Evolutionary conservation across 2,888 invertebrate genomes (phyloP).

Genomic region (Dinocampus coccinellae): DNA sequence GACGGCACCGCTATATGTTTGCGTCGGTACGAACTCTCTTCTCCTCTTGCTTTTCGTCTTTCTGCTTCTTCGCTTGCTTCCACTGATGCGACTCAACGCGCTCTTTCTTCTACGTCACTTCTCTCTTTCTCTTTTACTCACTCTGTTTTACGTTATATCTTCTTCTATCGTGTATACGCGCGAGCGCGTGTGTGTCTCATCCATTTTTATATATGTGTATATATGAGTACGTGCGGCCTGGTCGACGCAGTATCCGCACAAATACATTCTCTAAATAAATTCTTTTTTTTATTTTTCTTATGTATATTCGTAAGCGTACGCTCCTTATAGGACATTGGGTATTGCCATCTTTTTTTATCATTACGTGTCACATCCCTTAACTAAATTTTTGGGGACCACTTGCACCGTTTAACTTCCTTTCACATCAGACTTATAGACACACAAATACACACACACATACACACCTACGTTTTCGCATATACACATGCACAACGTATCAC

Average conservation of each 20-base stretch:
- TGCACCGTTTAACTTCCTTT: conserved; percentile 6
- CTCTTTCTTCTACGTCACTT: conserved; percentile 31
- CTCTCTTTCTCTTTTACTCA: conserved; percentile 3
- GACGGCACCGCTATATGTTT: conserved; percentile 47
- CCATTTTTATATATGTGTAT: conserved; percentile 21
- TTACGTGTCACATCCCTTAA: conserved; percentile 3
- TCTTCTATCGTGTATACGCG: conserved; percentile 3
- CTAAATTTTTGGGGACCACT: conserved; percentile 16
- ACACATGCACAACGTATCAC: neutral
- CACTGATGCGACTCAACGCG: conserved; percentile 29
- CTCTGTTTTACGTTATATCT: conserved; percentile 11
- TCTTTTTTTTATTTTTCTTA: conserved; percentile 38
- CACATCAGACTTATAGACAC: neutral
- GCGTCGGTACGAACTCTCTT: conserved; percentile 38
- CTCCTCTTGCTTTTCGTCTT: conserved; percentile 26
- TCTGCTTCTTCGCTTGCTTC: conserved; percentile 28
- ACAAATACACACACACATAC: neutral
- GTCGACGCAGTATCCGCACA: conserved; percentile 26
- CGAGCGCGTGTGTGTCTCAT: conserved; percentile 18
- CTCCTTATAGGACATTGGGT: conserved; percentile 43
- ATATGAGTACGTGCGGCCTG: conserved; percentile 29
- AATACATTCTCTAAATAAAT: conserved; percentile 36
- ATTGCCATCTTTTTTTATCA: conserved; percentile 35
- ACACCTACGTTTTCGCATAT: neutral
- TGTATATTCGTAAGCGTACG: conserved; percentile 40